These are phyloP conservation scores for Heliconius himera DNA, from an alignment of 1,140 invertebrate species.

Conservation along the genomic window DNA sequence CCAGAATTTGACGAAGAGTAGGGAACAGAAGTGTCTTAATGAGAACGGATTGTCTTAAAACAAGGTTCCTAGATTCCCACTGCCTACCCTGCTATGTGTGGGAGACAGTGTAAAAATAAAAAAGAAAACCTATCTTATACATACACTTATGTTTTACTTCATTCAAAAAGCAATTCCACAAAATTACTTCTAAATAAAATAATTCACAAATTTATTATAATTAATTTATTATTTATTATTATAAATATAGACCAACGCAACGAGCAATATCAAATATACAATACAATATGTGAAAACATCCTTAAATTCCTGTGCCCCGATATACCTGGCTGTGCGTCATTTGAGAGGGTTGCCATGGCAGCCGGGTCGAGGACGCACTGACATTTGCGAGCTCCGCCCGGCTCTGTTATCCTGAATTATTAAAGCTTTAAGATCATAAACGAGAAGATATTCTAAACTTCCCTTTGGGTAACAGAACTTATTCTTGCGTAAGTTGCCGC, in stretches of 20 bases:
- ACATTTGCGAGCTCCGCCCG: conserved; percentile 12
- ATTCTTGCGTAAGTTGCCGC: background rate
- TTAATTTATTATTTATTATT: background rate
- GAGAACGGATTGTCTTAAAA: no score
- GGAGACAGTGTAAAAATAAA: no score
- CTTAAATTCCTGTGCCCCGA: conserved; percentile 11
- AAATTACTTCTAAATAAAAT: background rate
- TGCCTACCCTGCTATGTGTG: no score
- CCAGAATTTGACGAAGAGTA: no score
- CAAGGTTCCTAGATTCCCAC: no score
- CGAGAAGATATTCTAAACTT: conserved; percentile 17
- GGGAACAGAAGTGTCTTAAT: no score
- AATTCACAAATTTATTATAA: background rate
- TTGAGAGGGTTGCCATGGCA: conserved; percentile 42
- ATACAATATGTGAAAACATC: background rate
- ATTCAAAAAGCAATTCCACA: background rate
- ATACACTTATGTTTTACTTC: background rate
- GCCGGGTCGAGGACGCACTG: conserved; percentile 40
- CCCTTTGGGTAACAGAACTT: conserved; percentile 9
- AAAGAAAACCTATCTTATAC: background rate
- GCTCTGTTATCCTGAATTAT: conserved; percentile 27
- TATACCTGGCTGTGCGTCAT: conserved; percentile 18
- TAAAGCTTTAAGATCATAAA: conserved; percentile 17
- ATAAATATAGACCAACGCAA: background rate
- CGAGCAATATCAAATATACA: background rate